Evolutionary conservation across 2,797 vertebrate species (phyloP).

Genomic region (Eleutherodactylus coqui): DNA sequence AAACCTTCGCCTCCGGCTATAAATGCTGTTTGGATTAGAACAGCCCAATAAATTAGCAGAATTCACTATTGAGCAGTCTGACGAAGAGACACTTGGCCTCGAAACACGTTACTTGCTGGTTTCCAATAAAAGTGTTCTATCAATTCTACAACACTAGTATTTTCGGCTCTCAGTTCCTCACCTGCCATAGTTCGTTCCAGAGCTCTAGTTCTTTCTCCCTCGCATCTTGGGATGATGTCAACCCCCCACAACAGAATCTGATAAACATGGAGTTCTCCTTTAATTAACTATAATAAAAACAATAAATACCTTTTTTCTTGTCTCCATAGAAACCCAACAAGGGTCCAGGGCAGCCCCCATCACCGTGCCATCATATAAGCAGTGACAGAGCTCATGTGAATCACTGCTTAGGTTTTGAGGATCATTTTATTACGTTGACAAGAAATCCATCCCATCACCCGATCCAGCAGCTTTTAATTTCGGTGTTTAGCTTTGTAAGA

Average conservation of each 20-base stretch:
- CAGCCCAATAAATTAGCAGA: no score
- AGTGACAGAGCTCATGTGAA: not conserved
- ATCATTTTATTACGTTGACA: slow-evolving; percentile 57
- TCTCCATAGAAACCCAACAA: not conserved
- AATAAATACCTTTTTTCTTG: not conserved
- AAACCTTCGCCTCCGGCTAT: no score
- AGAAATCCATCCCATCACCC: slow-evolving; percentile 54
- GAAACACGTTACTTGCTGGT: no score
- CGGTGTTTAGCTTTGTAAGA: slow-evolving; percentile 45
- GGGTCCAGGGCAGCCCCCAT: not conserved
- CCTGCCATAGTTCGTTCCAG: no score
- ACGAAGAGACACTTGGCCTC: no score
- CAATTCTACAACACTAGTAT: no score
- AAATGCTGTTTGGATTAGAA: no score
- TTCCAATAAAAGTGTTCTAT: no score
- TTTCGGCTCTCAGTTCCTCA: no score
- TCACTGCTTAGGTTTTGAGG: slow-evolving; percentile 27
- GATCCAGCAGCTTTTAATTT: slow-evolving; percentile 53
- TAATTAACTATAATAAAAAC: not conserved
- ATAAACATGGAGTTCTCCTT: not conserved
- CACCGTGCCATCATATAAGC: not conserved
- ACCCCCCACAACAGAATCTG: not conserved
- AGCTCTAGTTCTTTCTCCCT: no score
- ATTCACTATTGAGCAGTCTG: no score
- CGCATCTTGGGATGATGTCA: no score